These are phyloP conservation scores for Drosophila subsilvestris DNA, from an alignment of 2,888 invertebrate species.

Conservation along the genomic window DNA sequence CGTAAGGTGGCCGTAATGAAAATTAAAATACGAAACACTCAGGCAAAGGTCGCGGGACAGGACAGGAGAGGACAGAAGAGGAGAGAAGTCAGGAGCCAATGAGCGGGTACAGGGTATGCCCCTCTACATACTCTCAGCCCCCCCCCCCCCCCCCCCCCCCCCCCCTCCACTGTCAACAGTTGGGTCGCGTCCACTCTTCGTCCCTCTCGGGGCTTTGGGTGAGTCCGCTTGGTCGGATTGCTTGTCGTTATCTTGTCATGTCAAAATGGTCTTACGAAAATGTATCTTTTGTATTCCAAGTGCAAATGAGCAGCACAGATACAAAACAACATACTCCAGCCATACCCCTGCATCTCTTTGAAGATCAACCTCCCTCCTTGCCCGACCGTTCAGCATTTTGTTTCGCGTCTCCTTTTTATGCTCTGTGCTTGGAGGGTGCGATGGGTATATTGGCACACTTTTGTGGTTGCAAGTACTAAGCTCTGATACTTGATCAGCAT, in stretches of 20 bases:
- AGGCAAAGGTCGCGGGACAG: conserved; percentile 62
- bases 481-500: no score
- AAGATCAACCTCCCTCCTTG: conserved; percentile 2
- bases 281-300: conserved; percentile 81
- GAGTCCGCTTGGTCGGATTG: conserved; percentile 64
- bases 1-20: conserved; percentile 72
- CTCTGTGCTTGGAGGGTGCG: not conserved
- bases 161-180: not conserved
- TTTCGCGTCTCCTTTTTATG: conserved; percentile 2
- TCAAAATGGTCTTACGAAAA: conserved; percentile 82
- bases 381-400: conserved; percentile 6
- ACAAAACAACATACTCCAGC: conserved; percentile 46
- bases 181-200: not conserved
- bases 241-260: conserved; percentile 83
- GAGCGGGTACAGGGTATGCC: conserved; percentile 58
- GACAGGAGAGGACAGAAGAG: not conserved
- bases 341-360: conserved; percentile 8
- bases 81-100: conserved; percentile 62
- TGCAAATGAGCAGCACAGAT: conserved; percentile 79
- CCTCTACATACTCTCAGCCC: not conserved
- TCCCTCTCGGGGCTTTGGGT: conserved; percentile 11
- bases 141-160: not conserved
- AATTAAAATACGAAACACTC: conserved; percentile 77
- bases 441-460: not conserved
- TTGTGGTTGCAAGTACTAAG: no score